phyloP scores from a whole-genome alignment of 2,888 invertebrate species.

The Urechis unicinctus region DNA sequence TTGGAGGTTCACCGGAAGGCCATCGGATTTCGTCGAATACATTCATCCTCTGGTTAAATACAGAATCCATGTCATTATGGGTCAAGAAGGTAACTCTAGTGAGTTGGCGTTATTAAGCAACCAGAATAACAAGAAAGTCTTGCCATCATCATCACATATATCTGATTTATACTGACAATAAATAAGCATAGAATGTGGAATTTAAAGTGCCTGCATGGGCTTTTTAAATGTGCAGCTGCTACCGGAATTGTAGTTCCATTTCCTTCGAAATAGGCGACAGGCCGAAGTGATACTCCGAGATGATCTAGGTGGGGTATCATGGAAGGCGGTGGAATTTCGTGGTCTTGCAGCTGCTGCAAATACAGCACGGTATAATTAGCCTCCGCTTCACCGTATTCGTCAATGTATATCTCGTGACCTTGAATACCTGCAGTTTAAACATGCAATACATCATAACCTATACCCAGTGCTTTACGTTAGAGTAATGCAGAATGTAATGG shows the following conservation, averaged over 20 bases:
- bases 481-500: no score
- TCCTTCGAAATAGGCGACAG: slow-evolving; percentile 14
- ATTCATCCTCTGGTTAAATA: not conserved
- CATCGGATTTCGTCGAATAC: no score
- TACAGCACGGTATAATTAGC: slow-evolving; percentile 85
- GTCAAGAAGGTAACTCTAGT: no score
- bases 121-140: no score
- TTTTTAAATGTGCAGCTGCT: no score
- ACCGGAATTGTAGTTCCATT: slow-evolving; percentile 13
- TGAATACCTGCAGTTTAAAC: slow-evolving; percentile 95
- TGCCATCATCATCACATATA: no score
- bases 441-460: not conserved
- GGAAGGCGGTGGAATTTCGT: not conserved
- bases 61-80: no score
- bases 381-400: slow-evolving; percentile 81
- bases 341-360: slow-evolving; percentile 50
- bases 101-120: no score
- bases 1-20: slow-evolving; percentile 69
- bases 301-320: no score
- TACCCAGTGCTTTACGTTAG: not conserved
- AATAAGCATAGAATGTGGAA: no score
- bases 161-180: no score
- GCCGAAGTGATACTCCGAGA: slow-evolving; percentile 10
- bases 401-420: slow-evolving; percentile 84
- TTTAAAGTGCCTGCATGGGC: no score